Percentiles rank a stretch among this genome's conserved stretches.
Evolutionary conservation across 2,888 invertebrate species (phyloP).

Genomic region (Trissolcus japonicus): DNA sequence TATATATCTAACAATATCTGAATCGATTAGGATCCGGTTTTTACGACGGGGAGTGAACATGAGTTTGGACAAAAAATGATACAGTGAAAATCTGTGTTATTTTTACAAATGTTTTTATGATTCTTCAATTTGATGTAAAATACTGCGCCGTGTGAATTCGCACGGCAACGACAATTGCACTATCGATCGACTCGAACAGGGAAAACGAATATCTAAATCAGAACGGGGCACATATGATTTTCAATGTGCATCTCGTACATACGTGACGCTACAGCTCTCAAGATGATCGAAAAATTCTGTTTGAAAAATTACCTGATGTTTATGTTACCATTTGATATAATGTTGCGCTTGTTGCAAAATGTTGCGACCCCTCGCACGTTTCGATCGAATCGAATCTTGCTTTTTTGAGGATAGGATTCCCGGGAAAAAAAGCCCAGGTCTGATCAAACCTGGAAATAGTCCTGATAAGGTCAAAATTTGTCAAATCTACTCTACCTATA

Average conservation of each 20-base stretch:
- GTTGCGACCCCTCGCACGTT: constrained; percentile 19
- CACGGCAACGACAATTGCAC: constrained; percentile 40
- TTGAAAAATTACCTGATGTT: constrained; percentile 18
- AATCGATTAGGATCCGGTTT: too few species aligned
- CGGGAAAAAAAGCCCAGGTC: too few species aligned
- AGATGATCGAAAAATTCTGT: constrained; percentile 45
- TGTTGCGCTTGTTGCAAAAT: constrained; percentile 34
- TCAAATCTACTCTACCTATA: too few species aligned
- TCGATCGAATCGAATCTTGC: constrained; percentile 20
- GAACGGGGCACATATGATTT: constrained; percentile 17
- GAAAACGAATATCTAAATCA: constrained; percentile 45
- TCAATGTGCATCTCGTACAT: constrained; percentile 36
- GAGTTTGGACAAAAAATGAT: too few species aligned
- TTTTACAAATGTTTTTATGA: too few species aligned
- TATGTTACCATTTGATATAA: constrained; percentile 44
- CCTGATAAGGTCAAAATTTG: too few species aligned
- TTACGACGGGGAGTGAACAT: too few species aligned
- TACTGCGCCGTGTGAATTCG: constrained; percentile 15
- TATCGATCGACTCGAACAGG: constrained; percentile 52
- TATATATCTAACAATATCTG: too few species aligned
- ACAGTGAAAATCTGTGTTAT: too few species aligned
- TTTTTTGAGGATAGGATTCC: too few species aligned
- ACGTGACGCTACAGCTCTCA: constrained; percentile 44
- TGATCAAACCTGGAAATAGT: too few species aligned
- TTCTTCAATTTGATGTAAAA: not conserved